phyloP scores from a whole-genome alignment of 2,888 invertebrate genomes.

The Xanthia icteritia region DNA sequence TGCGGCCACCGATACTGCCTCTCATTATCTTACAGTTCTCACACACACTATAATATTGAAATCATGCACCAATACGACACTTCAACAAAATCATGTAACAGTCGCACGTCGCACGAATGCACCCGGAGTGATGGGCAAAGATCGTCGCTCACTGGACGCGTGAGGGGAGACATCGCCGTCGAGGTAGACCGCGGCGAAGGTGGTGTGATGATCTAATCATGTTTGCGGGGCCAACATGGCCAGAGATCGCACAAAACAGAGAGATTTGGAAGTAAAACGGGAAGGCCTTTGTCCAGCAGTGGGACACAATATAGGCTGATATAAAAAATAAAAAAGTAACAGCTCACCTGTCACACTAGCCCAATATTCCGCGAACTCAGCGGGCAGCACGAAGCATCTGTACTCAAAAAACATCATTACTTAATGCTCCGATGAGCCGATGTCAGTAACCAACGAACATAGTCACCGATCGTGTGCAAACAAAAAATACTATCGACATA shows the following conservation, averaged over 20 bases:
- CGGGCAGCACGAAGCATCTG: constrained; percentile 1
- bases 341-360: not conserved
- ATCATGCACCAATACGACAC: not conserved
- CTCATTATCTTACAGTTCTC: not conserved
- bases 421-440: constrained; percentile 51
- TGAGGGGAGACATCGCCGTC: no score
- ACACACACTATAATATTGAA: not conserved
- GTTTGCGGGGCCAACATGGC: no score
- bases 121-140: no score
- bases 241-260: no score
- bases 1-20: not conserved
- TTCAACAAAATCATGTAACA: not conserved
- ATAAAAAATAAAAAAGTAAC: not conserved
- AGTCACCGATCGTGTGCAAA: constrained; percentile 39
- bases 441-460: constrained; percentile 38
- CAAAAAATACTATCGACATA: constrained; percentile 54
- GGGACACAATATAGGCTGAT: no score
- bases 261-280: no score
- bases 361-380: constrained; percentile 16
- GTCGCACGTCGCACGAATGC: no score
- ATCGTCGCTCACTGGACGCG: no score
- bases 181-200: no score
- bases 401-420: constrained; percentile 40
- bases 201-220: no score
- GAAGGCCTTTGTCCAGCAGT: no score